phyloP scores from a whole-genome alignment of 2,888 invertebrate genomes.

The Ephialtes manifestator region DNA sequence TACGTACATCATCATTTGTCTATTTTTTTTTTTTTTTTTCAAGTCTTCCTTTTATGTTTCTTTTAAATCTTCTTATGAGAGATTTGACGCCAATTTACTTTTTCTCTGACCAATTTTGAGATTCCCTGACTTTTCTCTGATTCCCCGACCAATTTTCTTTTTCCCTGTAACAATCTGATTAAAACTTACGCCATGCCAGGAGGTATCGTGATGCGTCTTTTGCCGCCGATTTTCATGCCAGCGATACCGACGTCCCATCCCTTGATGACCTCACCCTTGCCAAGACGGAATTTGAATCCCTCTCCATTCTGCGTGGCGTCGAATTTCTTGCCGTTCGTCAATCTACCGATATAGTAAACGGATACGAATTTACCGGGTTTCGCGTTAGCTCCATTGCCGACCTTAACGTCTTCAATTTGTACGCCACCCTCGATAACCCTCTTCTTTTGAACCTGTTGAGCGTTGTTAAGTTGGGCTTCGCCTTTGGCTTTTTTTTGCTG shows the following conservation, averaged over 20 bases:
- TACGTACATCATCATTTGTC: no score
- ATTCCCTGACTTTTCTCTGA: no score
- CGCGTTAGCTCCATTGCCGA: slow-evolving; percentile 93
- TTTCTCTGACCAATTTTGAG: no score
- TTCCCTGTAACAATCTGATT: no score
- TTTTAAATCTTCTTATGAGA: no score
- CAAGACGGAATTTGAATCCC: slow-evolving; percentile 95
- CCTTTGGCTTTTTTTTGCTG: slow-evolving; percentile 76
- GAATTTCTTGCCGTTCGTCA: slow-evolving; percentile 96
- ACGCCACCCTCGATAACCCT: slow-evolving; percentile 92
- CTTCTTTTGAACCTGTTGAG: slow-evolving; percentile 85
- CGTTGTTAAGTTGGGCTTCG: slow-evolving; percentile 68
- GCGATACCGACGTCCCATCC: slow-evolving; percentile 96
- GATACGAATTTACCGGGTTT: slow-evolving; percentile 91
- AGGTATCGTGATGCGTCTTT: slow-evolving; percentile 94
- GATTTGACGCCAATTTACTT: no score
- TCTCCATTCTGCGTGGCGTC: slow-evolving; percentile 92
- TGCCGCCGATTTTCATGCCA: slow-evolving; percentile 98
- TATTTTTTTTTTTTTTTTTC: no score
- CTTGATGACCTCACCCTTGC: slow-evolving; percentile 94
- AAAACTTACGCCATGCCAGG: slow-evolving; percentile 93
- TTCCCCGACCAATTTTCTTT: no score
- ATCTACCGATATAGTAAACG: slow-evolving; percentile 95
- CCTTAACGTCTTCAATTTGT: slow-evolving; percentile 91
- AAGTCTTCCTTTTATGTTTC: no score